A percentile compares a stretch with the other conserved stretches of the same genome.
Conservation (phyloP, 64 coral and sea anemone species). For the Cladopsammia gracilis region DNA sequence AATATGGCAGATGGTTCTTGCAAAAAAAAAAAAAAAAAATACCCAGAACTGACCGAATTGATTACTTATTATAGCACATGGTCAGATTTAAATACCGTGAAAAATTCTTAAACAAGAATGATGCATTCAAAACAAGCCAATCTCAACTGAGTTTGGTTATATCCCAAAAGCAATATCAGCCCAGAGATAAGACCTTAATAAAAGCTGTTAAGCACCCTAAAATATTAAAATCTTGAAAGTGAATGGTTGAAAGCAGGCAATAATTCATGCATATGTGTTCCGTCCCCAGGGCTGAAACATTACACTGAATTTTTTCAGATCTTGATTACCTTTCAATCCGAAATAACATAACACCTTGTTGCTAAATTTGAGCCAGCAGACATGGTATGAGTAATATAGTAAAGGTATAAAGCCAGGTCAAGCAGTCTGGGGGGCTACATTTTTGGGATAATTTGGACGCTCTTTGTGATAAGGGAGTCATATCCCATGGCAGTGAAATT, state of each 20-base stretch:
- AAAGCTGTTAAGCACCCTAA: conserved; percentile 21
- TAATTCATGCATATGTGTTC: neutral
- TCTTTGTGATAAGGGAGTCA: conserved; percentile 42
- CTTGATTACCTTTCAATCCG: conserved; percentile 33
- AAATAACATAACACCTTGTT: conserved; percentile 29
- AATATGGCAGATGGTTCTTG: conserved; percentile 18
- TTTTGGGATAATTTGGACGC: conserved; percentile 39
- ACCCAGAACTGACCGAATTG: conserved; percentile 15
- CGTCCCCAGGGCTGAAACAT: conserved; percentile 14
- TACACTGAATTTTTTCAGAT: neutral
- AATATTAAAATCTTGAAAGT: conserved; percentile 41
- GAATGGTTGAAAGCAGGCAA: neutral
- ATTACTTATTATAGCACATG: neutral
- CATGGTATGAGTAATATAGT: neutral
- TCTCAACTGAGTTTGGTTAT: conserved; percentile 32
- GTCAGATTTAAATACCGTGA: conserved; percentile 24
- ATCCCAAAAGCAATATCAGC: conserved; percentile 31
- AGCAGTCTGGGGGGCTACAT: conserved; percentile 40
- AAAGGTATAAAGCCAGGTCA: neutral
- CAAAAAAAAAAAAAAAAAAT: neutral
- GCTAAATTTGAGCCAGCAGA: conserved; percentile 30
- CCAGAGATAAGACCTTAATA: conserved; percentile 31
- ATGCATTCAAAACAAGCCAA: conserved; percentile 51
- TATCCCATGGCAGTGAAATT: conserved; percentile 33
- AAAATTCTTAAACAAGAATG: conserved; percentile 41